Evolutionary conservation across 2,113 vertebrate genomes (phyloP).

Genomic region (Verasper variegatus): DNA sequence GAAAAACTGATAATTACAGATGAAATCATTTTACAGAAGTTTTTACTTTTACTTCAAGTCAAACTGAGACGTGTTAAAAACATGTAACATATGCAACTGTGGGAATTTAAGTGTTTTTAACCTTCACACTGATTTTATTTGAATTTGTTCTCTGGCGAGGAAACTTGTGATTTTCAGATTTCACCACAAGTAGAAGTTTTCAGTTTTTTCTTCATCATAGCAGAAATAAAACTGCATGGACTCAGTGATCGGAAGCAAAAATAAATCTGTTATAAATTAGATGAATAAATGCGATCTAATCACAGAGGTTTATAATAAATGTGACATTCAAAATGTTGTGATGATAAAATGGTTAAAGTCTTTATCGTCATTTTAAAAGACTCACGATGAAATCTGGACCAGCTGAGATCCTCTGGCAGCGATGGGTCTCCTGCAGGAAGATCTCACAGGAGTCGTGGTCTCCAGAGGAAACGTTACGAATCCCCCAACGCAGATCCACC

Average conservation of each 20-base stretch:
- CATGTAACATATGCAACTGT: neutral
- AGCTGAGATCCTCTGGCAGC: conserved; percentile 77
- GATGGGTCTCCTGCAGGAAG: conserved; percentile 82
- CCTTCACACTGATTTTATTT: neutral
- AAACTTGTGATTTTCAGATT: too few species aligned
- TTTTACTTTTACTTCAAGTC: too few species aligned
- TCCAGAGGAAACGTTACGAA: conserved; percentile 58
- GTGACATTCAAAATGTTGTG: too few species aligned
- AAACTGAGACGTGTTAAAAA: neutral
- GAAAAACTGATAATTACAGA: neutral
- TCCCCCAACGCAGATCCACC: conserved; percentile 86
- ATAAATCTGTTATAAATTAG: too few species aligned
- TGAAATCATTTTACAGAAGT: too few species aligned
- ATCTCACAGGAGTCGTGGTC: conserved; percentile 80
- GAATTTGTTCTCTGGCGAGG: neutral
- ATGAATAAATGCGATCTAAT: too few species aligned
- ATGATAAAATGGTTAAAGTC: too few species aligned
- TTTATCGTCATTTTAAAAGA: conserved; percentile 1
- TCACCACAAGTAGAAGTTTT: too few species aligned
- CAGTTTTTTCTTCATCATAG: too few species aligned
- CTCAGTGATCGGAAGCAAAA: too few species aligned
- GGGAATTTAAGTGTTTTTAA: neutral
- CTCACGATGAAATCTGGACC: conserved; percentile 85
- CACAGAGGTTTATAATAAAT: too few species aligned
- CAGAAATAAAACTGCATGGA: too few species aligned